Evolutionary conservation across 2,797 vertebrate species (phyloP).

Genomic region (Meriones psammophilus): DNA sequence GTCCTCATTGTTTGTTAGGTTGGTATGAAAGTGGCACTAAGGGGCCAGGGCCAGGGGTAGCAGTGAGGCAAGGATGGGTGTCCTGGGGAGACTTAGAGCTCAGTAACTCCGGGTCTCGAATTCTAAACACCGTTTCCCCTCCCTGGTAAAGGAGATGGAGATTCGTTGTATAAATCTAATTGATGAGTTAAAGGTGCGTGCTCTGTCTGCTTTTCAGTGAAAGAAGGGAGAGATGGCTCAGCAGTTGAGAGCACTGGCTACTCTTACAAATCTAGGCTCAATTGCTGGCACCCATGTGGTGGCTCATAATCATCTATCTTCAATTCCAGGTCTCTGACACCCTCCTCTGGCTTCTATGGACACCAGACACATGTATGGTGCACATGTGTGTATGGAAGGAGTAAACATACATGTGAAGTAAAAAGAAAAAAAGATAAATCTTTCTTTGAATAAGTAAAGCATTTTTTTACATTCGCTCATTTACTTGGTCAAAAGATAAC

Average conservation of each 20-base stretch:
- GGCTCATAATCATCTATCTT: background rate
- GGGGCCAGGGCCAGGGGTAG: background rate
- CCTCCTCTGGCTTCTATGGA: background rate
- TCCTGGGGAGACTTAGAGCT: background rate
- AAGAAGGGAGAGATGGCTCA: background rate
- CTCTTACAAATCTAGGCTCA: background rate
- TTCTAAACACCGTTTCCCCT: background rate
- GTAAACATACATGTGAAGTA: background rate
- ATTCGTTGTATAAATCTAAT: background rate
- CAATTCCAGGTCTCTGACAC: background rate
- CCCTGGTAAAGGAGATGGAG: background rate
- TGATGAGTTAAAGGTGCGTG: background rate
- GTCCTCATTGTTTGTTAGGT: background rate
- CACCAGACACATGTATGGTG: background rate
- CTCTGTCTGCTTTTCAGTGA: background rate
- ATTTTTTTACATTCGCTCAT: background rate
- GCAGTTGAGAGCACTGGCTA: background rate
- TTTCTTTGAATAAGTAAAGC: background rate
- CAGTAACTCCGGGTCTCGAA: background rate
- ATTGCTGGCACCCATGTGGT: background rate
- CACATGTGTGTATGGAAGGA: background rate
- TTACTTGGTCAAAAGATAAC: conserved; percentile 22
- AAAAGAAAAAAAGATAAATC: background rate
- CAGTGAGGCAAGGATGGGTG: background rate
- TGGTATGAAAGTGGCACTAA: background rate